Conservation (phyloP, 2,113 vertebrate genomes). For the Mormoops blainvillei region DNA sequence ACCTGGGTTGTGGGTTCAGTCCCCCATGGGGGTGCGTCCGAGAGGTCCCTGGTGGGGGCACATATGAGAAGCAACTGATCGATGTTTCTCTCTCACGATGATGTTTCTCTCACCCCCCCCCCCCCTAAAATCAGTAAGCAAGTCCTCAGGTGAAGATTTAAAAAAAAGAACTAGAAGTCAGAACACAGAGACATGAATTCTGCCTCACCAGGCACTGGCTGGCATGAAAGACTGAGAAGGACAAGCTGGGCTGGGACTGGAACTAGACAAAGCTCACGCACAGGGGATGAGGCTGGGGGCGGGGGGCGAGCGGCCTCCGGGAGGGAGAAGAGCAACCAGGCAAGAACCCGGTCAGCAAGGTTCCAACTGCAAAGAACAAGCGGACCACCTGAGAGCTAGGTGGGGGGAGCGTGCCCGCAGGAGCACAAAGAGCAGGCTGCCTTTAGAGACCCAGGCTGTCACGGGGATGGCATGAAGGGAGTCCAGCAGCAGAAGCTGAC, state of each 20-base stretch:
- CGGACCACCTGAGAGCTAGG: neutral
- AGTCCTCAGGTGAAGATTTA: too few relatives aligned
- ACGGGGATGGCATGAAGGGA: neutral
- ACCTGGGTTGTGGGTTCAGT: too few relatives aligned
- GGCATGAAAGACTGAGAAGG: neutral
- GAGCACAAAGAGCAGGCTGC: neutral
- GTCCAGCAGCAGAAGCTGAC: neutral
- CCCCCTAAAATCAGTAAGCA: too few relatives aligned
- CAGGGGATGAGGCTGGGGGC: neutral
- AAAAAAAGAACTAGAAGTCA: neutral
- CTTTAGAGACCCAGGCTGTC: neutral
- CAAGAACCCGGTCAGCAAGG: neutral
- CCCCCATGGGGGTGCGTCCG: too few relatives aligned
- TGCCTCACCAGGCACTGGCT: neutral
- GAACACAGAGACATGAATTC: neutral
- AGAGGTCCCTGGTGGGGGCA: too few relatives aligned
- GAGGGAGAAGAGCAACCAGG: neutral
- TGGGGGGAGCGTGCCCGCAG: neutral
- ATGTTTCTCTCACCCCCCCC: too few relatives aligned
- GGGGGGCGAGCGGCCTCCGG: neutral
- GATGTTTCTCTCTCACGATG: too few relatives aligned
- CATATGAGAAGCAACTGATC: too few relatives aligned
- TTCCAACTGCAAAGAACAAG: neutral
- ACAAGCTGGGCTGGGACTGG: neutral
- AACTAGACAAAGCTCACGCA: neutral